Conservation (phyloP, 2,797 vertebrate genomes). For the Poeciliopsis turneri region DNA sequence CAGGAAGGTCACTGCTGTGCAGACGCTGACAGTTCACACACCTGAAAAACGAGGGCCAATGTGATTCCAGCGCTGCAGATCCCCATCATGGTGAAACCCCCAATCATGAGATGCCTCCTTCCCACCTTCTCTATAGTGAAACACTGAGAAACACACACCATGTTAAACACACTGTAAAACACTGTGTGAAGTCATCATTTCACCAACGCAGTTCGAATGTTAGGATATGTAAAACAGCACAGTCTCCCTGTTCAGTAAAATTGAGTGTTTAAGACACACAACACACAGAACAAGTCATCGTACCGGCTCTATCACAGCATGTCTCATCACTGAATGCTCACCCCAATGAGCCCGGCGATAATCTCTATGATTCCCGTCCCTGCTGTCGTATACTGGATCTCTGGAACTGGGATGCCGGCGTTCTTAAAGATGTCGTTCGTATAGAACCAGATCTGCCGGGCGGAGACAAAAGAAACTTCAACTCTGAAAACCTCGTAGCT, state of each 20-base stretch:
- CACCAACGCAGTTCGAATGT: neutral
- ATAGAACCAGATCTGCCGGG: slow-evolving; percentile 91
- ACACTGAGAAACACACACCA: slow-evolving; percentile 75
- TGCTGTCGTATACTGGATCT: slow-evolving; percentile 90
- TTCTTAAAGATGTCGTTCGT: slow-evolving; percentile 92
- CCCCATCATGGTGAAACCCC: slow-evolving; percentile 88
- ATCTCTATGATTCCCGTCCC: slow-evolving; percentile 89
- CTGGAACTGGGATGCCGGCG: slow-evolving; percentile 80
- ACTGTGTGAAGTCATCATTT: neutral
- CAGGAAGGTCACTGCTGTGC: neutral
- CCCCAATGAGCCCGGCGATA: slow-evolving; percentile 87
- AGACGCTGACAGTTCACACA: slow-evolving; percentile 46
- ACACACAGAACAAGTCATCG: neutral
- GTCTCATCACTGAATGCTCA: slow-evolving; percentile 60
- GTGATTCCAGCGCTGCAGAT: slow-evolving; percentile 89
- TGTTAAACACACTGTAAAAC: neutral
- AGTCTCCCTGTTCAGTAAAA: neutral
- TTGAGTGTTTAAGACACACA: neutral
- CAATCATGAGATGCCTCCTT: slow-evolving; percentile 87
- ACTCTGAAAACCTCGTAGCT: neutral
- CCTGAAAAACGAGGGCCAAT: slow-evolving; percentile 85
- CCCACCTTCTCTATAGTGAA: slow-evolving; percentile 91
- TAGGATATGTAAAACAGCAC: neutral
- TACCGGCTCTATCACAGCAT: neutral
- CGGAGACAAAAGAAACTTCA: neutral